Base-by-base conservation (phyloP, 2,797 vertebrate species). In the Peromyscus melanophrys region DNA sequence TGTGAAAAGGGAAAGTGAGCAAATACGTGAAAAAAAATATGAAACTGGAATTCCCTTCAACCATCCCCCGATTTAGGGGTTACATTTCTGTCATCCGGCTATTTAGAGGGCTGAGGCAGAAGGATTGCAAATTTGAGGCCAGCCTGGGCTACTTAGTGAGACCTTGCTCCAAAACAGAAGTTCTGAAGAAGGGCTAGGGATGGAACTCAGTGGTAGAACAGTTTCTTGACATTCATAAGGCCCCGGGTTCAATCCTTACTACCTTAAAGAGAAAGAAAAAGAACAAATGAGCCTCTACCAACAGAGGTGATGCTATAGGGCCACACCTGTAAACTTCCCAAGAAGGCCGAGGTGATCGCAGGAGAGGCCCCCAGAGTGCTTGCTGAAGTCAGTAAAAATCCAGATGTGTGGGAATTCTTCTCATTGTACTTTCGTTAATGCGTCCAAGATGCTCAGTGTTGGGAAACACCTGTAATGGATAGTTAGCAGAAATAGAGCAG, bases 401-500 rank as follows among this genome's bases (percentile, higher is more conserved):
- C 40, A 90, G 82, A 86, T 84, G 25, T 17, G 16, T 6, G 61
- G 14, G 37, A 55, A 61, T 77, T 29, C 52, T 23, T 37, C 46
- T 52, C 14, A 1, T 46, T 40, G 12, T 34, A 37, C 5, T 63
- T 92, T 82, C 94, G 63, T 71, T 90, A 76, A 67, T 61, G 13
- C 57, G 25, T 82, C 31, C 63, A 17, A 78, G 69, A 40, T 31
- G 27, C 52, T 85, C 89, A 17, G 89, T 93, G n/a, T 84, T 94
- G 25, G 80, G 82, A 57, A 76, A 90, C 55, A 94, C 23, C 75
- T 46, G n/a, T 27, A 76, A 37, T 49, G 89, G 61, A 31, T 1
- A 34, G 29, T 83, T 86, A 92, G 92, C 37, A 34, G 63, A 92
- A 89, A 40, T 67, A 78, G 86, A 96, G 57, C 67, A 52, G 89